Conservation (phyloP, 2,888 invertebrate species). For the Erebia aethiops region DNA sequence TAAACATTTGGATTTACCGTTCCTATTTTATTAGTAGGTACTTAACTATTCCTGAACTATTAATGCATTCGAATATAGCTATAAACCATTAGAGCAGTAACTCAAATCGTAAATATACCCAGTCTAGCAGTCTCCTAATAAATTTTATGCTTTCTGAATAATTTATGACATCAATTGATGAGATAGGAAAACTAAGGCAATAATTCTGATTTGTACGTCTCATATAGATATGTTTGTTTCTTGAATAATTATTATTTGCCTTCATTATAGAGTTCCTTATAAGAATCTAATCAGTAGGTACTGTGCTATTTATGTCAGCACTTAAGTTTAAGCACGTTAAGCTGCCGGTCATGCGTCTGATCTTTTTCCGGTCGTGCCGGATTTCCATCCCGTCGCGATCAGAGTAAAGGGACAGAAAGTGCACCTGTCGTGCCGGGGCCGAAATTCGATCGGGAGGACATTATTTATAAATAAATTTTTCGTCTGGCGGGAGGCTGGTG, state of each 20-base stretch:
- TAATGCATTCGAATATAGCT: background rate
- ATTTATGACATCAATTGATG: conserved; percentile 19
- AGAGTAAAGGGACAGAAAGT: too few relatives aligned
- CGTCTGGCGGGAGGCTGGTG: too few relatives aligned
- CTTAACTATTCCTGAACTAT: background rate
- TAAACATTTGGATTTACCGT: background rate
- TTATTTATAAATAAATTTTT: too few relatives aligned
- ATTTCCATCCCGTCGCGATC: too few relatives aligned
- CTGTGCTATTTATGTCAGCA: too few relatives aligned
- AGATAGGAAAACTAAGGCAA: conserved; percentile 4
- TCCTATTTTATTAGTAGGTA: background rate
- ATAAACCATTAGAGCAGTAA: conserved; percentile 7
- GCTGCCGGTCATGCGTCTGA: too few relatives aligned
- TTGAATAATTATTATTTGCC: background rate
- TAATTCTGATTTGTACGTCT: conserved; percentile 9
- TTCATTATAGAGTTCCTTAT: background rate
- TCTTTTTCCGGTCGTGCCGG: too few relatives aligned
- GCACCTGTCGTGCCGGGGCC: too few relatives aligned
- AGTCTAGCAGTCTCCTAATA: conserved; percentile 14
- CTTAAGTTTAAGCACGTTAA: too few relatives aligned
- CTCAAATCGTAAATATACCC: conserved; percentile 1
- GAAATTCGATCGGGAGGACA: too few relatives aligned
- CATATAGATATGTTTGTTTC: background rate
- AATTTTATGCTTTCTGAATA: conserved; percentile 20
- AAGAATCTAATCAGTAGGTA: too few relatives aligned